Percentiles rank a stretch among this genome's conserved stretches.
These are phyloP conservation scores for Heliconius charithonia DNA, from an alignment of 2,888 invertebrate species.

Conservation along the genomic window DNA sequence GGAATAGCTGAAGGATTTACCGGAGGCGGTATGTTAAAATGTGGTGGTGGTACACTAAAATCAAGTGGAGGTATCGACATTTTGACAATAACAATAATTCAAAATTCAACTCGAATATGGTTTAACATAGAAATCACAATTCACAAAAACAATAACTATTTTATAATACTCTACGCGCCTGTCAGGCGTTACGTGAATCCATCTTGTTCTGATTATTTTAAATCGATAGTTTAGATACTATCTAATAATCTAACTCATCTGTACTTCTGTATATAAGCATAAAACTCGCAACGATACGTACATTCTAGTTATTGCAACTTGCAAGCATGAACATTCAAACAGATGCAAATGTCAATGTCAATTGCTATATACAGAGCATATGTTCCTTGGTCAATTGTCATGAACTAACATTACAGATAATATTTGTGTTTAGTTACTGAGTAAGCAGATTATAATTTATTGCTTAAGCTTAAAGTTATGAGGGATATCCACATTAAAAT, in stretches of 20 bases:
- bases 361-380: too few species aligned
- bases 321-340: neutral
- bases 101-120: neutral
- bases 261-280: neutral
- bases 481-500: too few species aligned
- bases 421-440: neutral
- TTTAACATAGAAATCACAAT: neutral
- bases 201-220: neutral
- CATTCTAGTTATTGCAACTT: neutral
- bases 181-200: neutral
- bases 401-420: neutral
- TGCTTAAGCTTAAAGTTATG: too few species aligned
- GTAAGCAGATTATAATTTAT: neutral
- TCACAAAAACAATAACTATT: neutral
- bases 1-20: constrained; percentile 46
- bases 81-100: neutral
- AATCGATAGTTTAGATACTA: neutral
- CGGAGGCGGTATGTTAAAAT: constrained; percentile 52
- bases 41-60: constrained; percentile 69
- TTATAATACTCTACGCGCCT: neutral
- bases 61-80: constrained; percentile 70
- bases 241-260: neutral
- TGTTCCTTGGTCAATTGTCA: neutral
- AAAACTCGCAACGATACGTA: neutral
- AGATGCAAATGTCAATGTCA: constrained; percentile 2